Base-by-base conservation (phyloP, 2,888 invertebrate genomes). In the Drosophila greeni region DNA sequence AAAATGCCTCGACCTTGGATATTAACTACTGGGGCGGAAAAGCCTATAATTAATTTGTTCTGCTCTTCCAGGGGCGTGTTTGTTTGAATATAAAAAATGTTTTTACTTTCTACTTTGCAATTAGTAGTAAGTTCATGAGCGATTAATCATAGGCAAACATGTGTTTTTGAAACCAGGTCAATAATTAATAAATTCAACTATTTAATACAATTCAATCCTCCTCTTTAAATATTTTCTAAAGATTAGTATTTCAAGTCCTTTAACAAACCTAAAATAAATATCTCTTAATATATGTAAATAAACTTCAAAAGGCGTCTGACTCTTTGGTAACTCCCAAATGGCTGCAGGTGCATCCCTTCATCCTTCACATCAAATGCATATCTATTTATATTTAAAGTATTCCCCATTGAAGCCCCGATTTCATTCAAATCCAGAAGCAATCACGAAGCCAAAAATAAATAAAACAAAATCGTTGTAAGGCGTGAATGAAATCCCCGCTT, bases 401-500 rank as follows among this genome's bases (percentile, higher is more conserved):
- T 43, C 42, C 18, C 36, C 42, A 36, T n/a, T 8, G 49, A 18
- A 29, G 18, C 11, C 23, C 23, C 24, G 4, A 43, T 34, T 31
- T 31, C 36, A 31, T 24, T 51, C 36, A 49, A 49, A 62, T 61
- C 49, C 36, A 42, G n/a, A 23, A 49, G 34, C 26, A 61, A 60
- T 61, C 61, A 36, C 33, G 18, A n/a, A 31, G 34, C 34, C 26
- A 47, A 39, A 48, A 23, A 40, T 39, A 42, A n/a, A 24, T 5
- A 24, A 24, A 62, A 51, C 18, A 20, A 14, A n/a, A n/a, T n/a
- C 12, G 12, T 31, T 14, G 42, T 18, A 11, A 58, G 42, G 24
- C 39, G 18, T 31, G 59, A 60, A 58, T 58, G 11, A 65, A 62
- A 65, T 66, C 68, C 61, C 45, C 29, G 45, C 43, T 56, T 73